Base-by-base conservation (phyloP, 2,113 vertebrate genomes). In the Scophthalmus maximus region DNA sequence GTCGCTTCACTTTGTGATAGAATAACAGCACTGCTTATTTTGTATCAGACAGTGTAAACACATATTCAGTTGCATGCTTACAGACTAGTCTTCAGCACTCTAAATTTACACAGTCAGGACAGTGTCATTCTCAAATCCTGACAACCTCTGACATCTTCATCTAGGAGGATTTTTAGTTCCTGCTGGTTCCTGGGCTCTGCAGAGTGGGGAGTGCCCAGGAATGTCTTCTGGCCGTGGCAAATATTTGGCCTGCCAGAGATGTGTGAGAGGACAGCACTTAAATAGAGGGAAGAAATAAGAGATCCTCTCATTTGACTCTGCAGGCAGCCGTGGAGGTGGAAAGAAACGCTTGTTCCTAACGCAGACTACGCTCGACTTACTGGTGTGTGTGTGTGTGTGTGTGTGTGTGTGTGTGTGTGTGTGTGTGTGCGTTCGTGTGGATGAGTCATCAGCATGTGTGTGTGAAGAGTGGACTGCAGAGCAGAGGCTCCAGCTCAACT, bases 181-280 rank as follows among this genome's bases (percentile, higher is more conserved):
- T 61, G 68, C 57, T 62, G 30, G 52, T 81, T 69, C 30, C 64
- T 58, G 60, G 76, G 78, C 71, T 79, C 25, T 15, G 73, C 0
- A 70, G 73, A 9, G 32, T 75, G 57, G 87, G 86, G 78, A 85
- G 84, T 67, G 84, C 78, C 69, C 81, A 81, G 89, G 89, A 92
- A 91, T 92, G 87, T 92, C 83, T 89, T 79, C 72, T 44, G 71
- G 81, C 64, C 40, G 26, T 83, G 84, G 84, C 80, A 89, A 91
- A 91, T 92, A 91, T 87, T 87, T 90, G 66, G 73, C 68, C 65
- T 79, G 77, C 81, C 68, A 3, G 57, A 76, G 80, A 29, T 49
- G 70, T 52, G 65, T 58, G 73, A 72, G 78, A 82, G 76, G 79
- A 66, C 79, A 81, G 44, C 83, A 57, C 78, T 86, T 71, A 68